Base-by-base conservation (phyloP, 2,797 vertebrate species). In the Artibeus lituratus region DNA sequence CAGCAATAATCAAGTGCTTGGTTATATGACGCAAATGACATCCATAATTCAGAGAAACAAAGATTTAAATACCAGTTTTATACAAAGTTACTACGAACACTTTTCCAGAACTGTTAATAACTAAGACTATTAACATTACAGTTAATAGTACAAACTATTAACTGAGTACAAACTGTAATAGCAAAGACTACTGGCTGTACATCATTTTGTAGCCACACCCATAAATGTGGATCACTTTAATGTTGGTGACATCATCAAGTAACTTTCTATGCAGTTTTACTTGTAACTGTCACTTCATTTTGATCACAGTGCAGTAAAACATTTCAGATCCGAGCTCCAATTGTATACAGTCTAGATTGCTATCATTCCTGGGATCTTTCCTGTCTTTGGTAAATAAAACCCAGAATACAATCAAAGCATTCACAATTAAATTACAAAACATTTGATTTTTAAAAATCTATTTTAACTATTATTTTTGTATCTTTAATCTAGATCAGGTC, bases 251-350 rank as follows among this genome's bases (percentile, higher is more conserved):
- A 80, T 85, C 95, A 94, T 51, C 62, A 76, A 80, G 62, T 62
- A 94, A 84, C 87, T 53, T 96, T 73, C 94, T 55, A 72, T 84
- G 74, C 76, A 88, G 73, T 49, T 74, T 94, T 87, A 92, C 90
- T 96, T 81, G 67, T 42, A 94, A 82, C 89, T 91, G 91, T 93
- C 83, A 81, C 92, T 95, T 62, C 81, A 90, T 94, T 85, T 70
- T 83, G 88, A 90, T 72, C 49, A 42, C 29, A 24, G 55, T 59
- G 88, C 14, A 73, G 49, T n/a, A 10, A 59, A 65, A 93, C 51
- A 77, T 73, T 94, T 93, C 7, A 37, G 77, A 86, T 22, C 73
- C 87, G 49, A 94, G 77, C 51, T 42, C 78, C 35, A 92, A 95
- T 0, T 85, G 69, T 62, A 77, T 0, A 77, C 2, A 55, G 73